Percentiles rank a stretch among this genome's conserved stretches.
phyloP scores from a whole-genome alignment of 2,797 vertebrate genomes.

The Aldrovandia affinis region DNA sequence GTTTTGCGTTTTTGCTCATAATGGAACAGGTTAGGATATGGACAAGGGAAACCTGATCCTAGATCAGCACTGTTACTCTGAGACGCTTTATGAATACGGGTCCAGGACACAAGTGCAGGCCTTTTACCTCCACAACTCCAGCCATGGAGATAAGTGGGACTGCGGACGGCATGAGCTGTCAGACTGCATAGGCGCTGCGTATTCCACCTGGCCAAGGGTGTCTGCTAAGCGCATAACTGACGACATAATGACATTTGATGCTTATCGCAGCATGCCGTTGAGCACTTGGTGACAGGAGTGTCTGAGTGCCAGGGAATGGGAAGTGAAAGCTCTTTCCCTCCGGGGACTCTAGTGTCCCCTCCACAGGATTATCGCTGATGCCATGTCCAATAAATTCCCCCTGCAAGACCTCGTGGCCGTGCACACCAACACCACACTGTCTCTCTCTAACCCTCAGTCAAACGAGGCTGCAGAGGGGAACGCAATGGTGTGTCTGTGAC shows the following conservation, averaged over 20 bases:
- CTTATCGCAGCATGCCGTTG: slow-evolving; percentile 46
- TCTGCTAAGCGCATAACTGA: background rate
- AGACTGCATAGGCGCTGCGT: background rate
- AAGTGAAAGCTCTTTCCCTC: slow-evolving; percentile 56
- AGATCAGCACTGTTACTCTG: background rate
- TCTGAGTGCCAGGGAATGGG: slow-evolving; percentile 53
- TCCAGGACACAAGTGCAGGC: background rate
- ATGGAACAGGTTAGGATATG: background rate
- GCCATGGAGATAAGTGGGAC: background rate
- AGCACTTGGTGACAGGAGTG: slow-evolving; percentile 41
- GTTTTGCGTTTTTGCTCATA: background rate
- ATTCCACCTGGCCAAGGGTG: background rate
- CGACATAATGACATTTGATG: slow-evolving; percentile 25
- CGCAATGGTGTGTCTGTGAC: background rate
- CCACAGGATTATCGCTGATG: slow-evolving; percentile 35
- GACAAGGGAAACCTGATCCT: background rate
- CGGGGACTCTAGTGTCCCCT: slow-evolving; percentile 48
- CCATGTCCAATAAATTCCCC: slow-evolving; percentile 28
- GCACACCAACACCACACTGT: background rate
- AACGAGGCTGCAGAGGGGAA: background rate
- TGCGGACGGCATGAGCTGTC: background rate
- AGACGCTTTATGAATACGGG: background rate
- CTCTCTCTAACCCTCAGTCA: background rate
- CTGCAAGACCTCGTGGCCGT: background rate
- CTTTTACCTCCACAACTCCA: background rate